Evolutionary conservation across 2,888 invertebrate species (phyloP), one percentile per base, ranked within the genome.

Genomic region (Macrosiphum euphorbiae): DNA sequence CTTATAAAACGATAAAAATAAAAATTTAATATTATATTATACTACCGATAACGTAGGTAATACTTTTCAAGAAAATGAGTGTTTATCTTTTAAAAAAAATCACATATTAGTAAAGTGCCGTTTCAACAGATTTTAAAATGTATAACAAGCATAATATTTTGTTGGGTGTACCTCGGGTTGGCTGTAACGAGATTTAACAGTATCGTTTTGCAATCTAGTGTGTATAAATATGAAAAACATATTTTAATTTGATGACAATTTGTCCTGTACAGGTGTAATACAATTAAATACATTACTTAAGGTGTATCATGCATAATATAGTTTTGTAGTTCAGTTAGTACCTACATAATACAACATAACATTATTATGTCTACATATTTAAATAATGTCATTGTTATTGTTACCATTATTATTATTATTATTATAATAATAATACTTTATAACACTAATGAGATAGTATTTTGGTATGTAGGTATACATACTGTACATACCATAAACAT

Each of bases 331-430:
- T 16, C n/a, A 67, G 67, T 67, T 16, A 67, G 35, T 35, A 35
- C 55, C 7, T 55, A 16, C n/a, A 67, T 67, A 20, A 67, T 35
- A n/a, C n/a, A 67, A n/a, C 7, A 16, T 67, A 35, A 1, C 35
- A 35, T 67, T 35, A 67, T 67, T 67, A 67, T 67, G 78, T 78
- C 78, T 55, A 55, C 20, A 20, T 78, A 78, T 35, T 35, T 20
- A 78, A 41, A 78, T 78, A 35, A 28, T 78, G 78, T 78, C 20
- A 78, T 78, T 78, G 78, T 78, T 78, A 78, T 78, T 78, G 78
- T 78, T 78, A 35, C 35, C 67, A 78, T 78, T 78, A 78, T 78
- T 78, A 52, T 78, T 78, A 78, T 78, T 35, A 78, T 35, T 35
- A 35, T 78, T 78, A 78, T 78, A 20, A 78, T 35, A 24, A 35